These are phyloP conservation scores for Terrapene triunguis DNA, from an alignment of 2,113 vertebrate species.

Conservation along the genomic window DNA sequence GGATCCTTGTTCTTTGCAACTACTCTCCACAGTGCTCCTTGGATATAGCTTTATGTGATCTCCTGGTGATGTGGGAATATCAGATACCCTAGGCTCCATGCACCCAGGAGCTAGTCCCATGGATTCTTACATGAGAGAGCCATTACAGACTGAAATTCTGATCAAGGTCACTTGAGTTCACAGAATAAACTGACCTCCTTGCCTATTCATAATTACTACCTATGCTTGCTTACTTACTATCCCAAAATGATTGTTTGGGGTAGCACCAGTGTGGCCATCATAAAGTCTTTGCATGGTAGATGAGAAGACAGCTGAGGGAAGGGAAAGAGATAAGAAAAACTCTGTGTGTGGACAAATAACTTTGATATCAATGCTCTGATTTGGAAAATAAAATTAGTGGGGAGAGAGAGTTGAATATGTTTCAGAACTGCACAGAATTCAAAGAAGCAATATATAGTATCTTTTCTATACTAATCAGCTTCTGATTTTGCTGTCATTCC, in stretches of 20 bases:
- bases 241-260: neutral
- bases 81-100: neutral
- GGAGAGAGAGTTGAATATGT: accelerated
- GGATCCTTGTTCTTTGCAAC: neutral
- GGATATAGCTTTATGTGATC: neutral
- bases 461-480: neutral
- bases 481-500: neutral
- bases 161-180: neutral
- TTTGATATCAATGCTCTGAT: neutral
- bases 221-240: neutral
- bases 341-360: accelerated
- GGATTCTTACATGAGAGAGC: neutral
- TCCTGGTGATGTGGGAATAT: neutral
- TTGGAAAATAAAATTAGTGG: neutral
- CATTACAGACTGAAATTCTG: neutral
- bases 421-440: neutral
- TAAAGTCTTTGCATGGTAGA: neutral
- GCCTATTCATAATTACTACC: neutral
- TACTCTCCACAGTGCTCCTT: neutral
- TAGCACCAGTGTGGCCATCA: neutral
- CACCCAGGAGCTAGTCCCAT: neutral
- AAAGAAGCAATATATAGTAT: neutral
- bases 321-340: accelerated
- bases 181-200: neutral
- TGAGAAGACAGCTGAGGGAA: neutral